phyloP scores from a whole-genome alignment of 2,888 invertebrate genomes.

The Chromoteleia sp. region DNA sequence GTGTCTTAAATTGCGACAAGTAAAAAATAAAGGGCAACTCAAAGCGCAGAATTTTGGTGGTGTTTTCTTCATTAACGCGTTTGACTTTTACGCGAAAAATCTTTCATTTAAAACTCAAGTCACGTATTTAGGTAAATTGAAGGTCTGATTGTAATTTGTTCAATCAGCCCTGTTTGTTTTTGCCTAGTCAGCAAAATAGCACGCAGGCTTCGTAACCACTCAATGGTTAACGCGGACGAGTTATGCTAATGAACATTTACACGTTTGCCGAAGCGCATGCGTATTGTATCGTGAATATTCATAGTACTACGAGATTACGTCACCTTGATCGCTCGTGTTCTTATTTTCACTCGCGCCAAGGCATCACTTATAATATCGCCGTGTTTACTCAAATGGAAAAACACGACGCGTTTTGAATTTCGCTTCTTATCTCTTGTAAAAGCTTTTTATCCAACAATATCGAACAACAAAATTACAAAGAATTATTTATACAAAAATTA shows the following conservation, averaged over 20 bases:
- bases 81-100: slow-evolving; percentile 17
- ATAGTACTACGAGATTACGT: slow-evolving; percentile 61
- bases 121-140: slow-evolving; percentile 44
- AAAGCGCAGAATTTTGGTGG: too few relatives aligned
- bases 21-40: too few relatives aligned
- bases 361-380: slow-evolving; percentile 43
- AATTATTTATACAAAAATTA: too few relatives aligned
- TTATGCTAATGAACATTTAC: slow-evolving; percentile 67
- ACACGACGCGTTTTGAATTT: slow-evolving; percentile 45
- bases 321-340: slow-evolving; percentile 65
- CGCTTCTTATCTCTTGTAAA: slow-evolving; percentile 13
- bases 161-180: slow-evolving; percentile 50
- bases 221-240: slow-evolving; percentile 62
- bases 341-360: slow-evolving; percentile 53
- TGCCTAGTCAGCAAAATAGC: slow-evolving; percentile 48
- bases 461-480: too few relatives aligned
- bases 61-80: slow-evolving; percentile 10
- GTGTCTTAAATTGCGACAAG: too few relatives aligned
- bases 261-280: slow-evolving; percentile 58
- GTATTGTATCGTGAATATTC: slow-evolving; percentile 66
- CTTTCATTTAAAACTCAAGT: slow-evolving; percentile 22
- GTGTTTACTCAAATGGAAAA: slow-evolving; percentile 61
- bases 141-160: slow-evolving; percentile 41
- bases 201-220: slow-evolving; percentile 60
- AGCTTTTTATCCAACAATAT: slow-evolving; percentile 3